phyloP scores from a whole-genome alignment of 2,888 invertebrate species.

The Scaptomyza cyrtandrae region DNA sequence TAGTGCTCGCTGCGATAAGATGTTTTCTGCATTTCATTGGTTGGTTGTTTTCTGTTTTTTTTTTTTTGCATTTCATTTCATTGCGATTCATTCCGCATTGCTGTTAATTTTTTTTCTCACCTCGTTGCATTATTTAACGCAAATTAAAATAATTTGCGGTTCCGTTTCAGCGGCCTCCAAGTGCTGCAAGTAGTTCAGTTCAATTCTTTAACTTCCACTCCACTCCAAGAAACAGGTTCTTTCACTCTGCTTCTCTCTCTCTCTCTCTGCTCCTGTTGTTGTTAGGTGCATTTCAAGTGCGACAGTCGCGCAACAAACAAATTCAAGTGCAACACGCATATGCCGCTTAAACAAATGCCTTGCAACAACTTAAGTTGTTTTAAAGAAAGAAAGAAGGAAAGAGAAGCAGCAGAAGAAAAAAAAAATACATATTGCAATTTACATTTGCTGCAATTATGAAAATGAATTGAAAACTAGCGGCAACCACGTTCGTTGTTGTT shows the following conservation, averaged over 20 bases:
- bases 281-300: conserved; percentile 69
- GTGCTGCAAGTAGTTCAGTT: conserved; percentile 30
- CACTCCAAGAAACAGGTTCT: conserved; percentile 68
- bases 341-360: conserved; percentile 60
- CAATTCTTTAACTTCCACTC: conserved; percentile 36
- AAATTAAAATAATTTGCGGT: conserved; percentile 82
- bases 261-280: not conserved
- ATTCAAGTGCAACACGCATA: conserved; percentile 80
- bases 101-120: conserved; percentile 81
- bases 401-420: conserved; percentile 23
- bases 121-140: conserved; percentile 81
- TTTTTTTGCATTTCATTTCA: conserved; percentile 46
- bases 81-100: conserved; percentile 59
- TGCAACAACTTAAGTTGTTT: conserved; percentile 19
- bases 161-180: conserved; percentile 70
- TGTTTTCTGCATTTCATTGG: conserved; percentile 16
- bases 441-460: conserved; percentile 81
- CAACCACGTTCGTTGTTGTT: conserved; percentile 23
- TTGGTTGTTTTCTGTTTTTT: conserved; percentile 10
- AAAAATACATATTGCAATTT: conserved; percentile 69
- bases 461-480: conserved; percentile 75
- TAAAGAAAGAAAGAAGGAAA: conserved; percentile 1
- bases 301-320: conserved; percentile 76
- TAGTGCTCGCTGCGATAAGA: conserved; percentile 30
- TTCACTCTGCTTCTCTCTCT: not conserved